Conservation (phyloP, 2,888 invertebrate species). For the Dendrolimus pini region DNA sequence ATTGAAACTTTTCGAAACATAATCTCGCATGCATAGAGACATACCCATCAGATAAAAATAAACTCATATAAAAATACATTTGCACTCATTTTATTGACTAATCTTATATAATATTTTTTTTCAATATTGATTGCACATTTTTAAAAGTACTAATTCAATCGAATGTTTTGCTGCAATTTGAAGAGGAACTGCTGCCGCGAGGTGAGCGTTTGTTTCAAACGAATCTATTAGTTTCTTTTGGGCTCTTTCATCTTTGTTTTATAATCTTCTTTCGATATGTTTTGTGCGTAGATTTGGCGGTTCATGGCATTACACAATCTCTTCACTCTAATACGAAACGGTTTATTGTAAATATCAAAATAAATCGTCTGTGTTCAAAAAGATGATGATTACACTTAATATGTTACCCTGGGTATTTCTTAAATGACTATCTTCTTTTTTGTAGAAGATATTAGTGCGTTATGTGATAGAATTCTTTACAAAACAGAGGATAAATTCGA, state of each 20-base stretch:
- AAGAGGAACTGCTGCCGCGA: slow-evolving; percentile 43
- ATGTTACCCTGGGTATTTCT: too few species aligned
- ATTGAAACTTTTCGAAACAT: slow-evolving; percentile 18
- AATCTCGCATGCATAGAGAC: slow-evolving; percentile 24
- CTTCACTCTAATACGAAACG: too few species aligned
- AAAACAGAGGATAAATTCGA: too few species aligned
- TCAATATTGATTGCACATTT: slow-evolving; percentile 56
- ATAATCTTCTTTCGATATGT: neutral
- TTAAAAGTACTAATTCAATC: slow-evolving; percentile 38
- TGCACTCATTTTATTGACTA: slow-evolving; percentile 32
- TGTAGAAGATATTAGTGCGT: too few species aligned
- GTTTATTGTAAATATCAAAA: too few species aligned
- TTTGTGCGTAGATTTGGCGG: too few species aligned
- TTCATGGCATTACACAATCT: too few species aligned
- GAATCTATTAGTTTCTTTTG: neutral
- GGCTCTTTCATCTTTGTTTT: neutral
- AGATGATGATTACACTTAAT: too few species aligned
- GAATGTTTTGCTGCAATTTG: slow-evolving; percentile 51
- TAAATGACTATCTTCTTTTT: too few species aligned
- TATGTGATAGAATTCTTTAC: too few species aligned
- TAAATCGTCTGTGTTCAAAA: too few species aligned
- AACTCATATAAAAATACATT: slow-evolving; percentile 23
- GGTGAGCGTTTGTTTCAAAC: slow-evolving; percentile 32
- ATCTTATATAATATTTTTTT: slow-evolving; percentile 4
- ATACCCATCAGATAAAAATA: slow-evolving; percentile 40